Base-by-base conservation (phyloP, 2,113 vertebrate species). In the Cheirogaleus medius region DNA sequence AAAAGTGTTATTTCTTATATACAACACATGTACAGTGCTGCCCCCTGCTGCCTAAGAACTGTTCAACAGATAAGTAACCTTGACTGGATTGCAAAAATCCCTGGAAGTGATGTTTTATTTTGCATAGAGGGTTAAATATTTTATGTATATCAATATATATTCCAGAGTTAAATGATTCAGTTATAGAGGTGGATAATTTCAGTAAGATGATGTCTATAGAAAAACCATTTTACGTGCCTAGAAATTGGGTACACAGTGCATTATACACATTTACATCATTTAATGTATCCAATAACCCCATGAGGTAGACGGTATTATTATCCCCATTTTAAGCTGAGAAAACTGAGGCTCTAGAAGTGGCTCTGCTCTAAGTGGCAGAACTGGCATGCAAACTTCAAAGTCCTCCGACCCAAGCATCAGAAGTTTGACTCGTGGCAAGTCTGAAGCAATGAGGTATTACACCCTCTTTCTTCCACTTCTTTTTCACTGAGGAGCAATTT, bases 391-490 rank as follows among this genome's bases (percentile, higher is more conserved):
- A 34, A 71, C 8, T 54, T 69, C 37, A 58, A 20, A 56, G 10
- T 73, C 37, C 64, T 76, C 47, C 54, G 32, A 60, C 12, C 86
- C 12, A 6, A n/a, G 15, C 37, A 39, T 3, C 0, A 7, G 37
- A 71, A 34, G 39, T 84, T 20, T 63, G 52, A 71, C 1, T 25
- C 49, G 69, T 15, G 11, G 68, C 64, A 56, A 0, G 60, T 69
- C 34, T 37, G 27, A 47, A 4, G 0, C 2, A 32, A 37, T 1
- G 1, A 0, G 1, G 0, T 0, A 1, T 20, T 6, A 39, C 5
- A n/a, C 3, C 14, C 3, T 52, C 54, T 76, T 3, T 3, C 27
- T n/a, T 1, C 3, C 1, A n/a, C 14, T 44, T 78, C 15, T 54
- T 64, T 56, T 66, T 29, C 42, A 58, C 1, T 52, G 60, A 74